phyloP scores from a whole-genome alignment of 2,888 invertebrate species.

The Parnassius orleans region DNA sequence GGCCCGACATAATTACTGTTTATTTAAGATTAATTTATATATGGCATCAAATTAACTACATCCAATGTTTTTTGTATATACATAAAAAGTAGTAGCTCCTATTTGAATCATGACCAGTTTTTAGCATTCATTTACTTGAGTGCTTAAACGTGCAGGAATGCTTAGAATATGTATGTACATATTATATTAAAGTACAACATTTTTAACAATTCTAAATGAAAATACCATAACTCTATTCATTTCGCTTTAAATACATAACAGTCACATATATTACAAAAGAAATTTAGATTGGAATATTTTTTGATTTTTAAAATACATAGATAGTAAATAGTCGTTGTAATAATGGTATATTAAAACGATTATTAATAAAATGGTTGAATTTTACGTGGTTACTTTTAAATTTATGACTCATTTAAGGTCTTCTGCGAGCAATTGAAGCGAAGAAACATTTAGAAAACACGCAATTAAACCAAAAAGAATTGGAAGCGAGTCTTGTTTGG shows the following conservation, averaged over 20 bases:
- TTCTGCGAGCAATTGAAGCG: constrained; percentile 3
- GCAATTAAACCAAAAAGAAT: background rate
- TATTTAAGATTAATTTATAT: constrained; percentile 57
- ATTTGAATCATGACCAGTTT: background rate
- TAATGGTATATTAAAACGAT: no score
- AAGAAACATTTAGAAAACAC: constrained; percentile 3
- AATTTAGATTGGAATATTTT: no score
- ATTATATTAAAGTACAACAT: no score
- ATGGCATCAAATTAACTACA: constrained; percentile 32
- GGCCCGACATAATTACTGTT: constrained; percentile 52
- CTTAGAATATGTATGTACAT: no score
- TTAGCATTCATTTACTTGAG: background rate
- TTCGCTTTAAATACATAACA: no score
- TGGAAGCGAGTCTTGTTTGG: no score
- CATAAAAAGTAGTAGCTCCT: constrained; percentile 21
- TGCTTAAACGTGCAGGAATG: no score
- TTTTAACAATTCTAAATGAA: no score
- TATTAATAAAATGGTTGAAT: background rate
- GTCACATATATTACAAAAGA: no score
- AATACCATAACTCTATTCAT: no score
- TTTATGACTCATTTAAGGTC: background rate
- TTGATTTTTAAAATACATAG: no score
- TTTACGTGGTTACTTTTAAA: constrained; percentile 2
- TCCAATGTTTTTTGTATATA: constrained; percentile 23
- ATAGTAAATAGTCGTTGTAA: no score